Evolutionary conservation across 2,797 vertebrate species (phyloP).

Genomic region (Epinephelus awoara): DNA sequence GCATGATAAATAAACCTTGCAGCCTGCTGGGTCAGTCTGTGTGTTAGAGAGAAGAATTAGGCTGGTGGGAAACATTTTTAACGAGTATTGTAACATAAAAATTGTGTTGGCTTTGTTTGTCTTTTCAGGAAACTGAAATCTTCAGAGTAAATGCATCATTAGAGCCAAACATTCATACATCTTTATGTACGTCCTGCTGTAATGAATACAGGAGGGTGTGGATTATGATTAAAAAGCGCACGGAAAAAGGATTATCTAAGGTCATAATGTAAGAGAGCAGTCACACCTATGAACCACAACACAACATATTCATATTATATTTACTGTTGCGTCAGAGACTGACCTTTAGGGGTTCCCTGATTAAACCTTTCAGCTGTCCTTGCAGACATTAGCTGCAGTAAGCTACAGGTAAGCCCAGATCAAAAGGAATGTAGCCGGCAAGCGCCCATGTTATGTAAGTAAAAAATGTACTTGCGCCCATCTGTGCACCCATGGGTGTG

Average conservation of each 20-base stretch:
- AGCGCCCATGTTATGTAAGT: too few relatives aligned
- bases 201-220: not conserved
- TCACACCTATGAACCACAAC: conserved; percentile 1
- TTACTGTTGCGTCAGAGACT: not conserved
- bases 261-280: not conserved
- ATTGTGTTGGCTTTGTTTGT: conserved; percentile 14
- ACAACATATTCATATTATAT: not conserved
- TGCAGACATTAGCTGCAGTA: too few relatives aligned
- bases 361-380: too few relatives aligned
- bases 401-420: too few relatives aligned
- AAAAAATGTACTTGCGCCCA: too few relatives aligned
- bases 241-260: not conserved
- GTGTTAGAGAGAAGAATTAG: conserved; percentile 27
- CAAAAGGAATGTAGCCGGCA: too few relatives aligned
- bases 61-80: conserved; percentile 18
- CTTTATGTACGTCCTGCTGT: not conserved
- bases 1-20: conserved; percentile 42
- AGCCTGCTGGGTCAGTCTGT: conserved; percentile 42
- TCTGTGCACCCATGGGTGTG: too few relatives aligned
- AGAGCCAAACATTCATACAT: conserved; percentile 17
- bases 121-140: not conserved
- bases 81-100: conserved; percentile 6
- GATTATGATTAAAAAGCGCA: conserved; percentile 8
- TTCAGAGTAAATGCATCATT: conserved; percentile 32
- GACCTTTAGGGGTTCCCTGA: not conserved